These are phyloP conservation scores for Xanthia icteritia DNA, from an alignment of 2,888 invertebrate species.

Conservation along the genomic window DNA sequence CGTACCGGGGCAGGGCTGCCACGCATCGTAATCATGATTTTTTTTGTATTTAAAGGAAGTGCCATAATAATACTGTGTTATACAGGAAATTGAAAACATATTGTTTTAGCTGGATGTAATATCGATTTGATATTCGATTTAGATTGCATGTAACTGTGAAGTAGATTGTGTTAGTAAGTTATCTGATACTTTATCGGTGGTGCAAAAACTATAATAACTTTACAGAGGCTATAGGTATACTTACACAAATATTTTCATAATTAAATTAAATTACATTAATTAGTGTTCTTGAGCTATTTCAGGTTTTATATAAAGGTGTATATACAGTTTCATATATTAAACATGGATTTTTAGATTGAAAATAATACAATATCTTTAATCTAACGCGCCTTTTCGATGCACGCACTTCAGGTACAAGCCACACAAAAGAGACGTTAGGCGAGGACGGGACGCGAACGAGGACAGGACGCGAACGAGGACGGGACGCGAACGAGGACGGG, in stretches of 20 bases:
- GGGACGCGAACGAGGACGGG: no score
- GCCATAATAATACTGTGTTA: slow-evolving; percentile 36
- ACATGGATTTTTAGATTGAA: background rate
- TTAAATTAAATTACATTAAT: background rate
- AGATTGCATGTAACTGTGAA: slow-evolving; percentile 25
- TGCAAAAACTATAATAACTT: background rate
- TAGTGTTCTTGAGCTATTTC: background rate
- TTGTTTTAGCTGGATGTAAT: slow-evolving; percentile 37
- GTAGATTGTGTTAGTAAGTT: slow-evolving; percentile 16
- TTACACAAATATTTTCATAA: background rate
- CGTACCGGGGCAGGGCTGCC: slow-evolving; percentile 62
- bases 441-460: no score
- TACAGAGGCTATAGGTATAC: background rate
- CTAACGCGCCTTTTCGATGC: background rate
- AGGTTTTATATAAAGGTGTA: no score
- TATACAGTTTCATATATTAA: no score
- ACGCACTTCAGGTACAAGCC: no score
- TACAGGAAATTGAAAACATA: slow-evolving; percentile 57
- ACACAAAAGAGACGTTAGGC: background rate
- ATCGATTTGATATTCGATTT: slow-evolving; percentile 36
- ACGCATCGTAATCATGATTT: slow-evolving; percentile 46
- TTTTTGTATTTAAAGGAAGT: slow-evolving; percentile 47
- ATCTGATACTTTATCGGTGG: background rate
- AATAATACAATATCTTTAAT: background rate
- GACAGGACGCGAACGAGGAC: no score